Percentiles rank a stretch among this genome's conserved stretches.
phyloP scores from a whole-genome alignment of 2,113 vertebrate species.

The Rhabdomys dilectus region DNA sequence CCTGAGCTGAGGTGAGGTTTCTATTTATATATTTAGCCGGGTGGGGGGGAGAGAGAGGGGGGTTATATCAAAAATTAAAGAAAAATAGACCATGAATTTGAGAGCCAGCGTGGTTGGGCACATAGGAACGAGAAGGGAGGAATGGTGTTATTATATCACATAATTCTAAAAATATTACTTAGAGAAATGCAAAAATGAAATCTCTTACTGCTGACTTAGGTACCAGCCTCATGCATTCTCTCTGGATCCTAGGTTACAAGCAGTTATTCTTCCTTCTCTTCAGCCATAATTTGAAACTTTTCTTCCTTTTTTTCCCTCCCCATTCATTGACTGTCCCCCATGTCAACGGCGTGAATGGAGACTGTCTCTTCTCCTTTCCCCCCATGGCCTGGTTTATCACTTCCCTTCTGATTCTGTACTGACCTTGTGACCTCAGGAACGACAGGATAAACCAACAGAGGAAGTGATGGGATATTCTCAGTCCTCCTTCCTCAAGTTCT shows the following conservation, averaged over 20 bases:
- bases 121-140: neutral
- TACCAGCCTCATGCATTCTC: neutral
- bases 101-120: neutral
- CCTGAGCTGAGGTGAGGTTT: neutral
- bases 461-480: neutral
- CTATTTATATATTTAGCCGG: neutral
- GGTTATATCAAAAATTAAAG: neutral
- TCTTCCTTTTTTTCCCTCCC: neutral
- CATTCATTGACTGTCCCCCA: neutral
- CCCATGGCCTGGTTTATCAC: neutral
- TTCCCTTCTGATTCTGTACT: neutral
- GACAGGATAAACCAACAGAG: neutral
- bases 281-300: neutral
- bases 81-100: neutral
- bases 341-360: neutral
- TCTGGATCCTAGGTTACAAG: neutral
- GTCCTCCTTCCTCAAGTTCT: neutral
- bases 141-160: neutral
- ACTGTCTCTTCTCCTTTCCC: too few species aligned
- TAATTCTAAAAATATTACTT: neutral
- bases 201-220: neutral
- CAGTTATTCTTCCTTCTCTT: neutral
- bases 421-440: neutral
- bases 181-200: neutral
- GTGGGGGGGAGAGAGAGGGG: neutral